phyloP scores from a whole-genome alignment of 2,797 vertebrate genomes.

The Falco biarmicus region DNA sequence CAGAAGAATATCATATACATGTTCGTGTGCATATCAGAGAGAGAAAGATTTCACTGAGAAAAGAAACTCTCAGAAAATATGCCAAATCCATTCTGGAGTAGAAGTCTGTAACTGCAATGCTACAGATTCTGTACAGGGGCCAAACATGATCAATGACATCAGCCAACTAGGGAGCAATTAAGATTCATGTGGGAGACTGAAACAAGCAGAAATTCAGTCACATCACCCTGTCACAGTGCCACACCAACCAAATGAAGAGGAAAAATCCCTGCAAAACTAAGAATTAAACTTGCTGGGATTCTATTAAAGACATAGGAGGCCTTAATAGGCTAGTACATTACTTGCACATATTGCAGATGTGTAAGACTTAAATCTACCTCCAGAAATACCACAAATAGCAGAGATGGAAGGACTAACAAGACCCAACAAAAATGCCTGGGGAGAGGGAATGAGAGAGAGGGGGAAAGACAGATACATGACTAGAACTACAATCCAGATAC shows the following conservation, averaged over 20 bases:
- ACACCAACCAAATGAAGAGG: background rate
- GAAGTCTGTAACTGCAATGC: background rate
- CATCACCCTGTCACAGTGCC: background rate
- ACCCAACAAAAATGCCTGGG: fast-evolving
- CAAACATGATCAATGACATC: background rate
- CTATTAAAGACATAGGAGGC: background rate
- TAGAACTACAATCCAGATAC: background rate
- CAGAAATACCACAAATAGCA: background rate
- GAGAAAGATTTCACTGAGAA: background rate
- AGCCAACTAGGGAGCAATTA: background rate
- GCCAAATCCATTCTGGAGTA: background rate
- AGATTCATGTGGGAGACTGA: background rate
- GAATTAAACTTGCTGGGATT: background rate
- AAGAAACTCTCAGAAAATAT: background rate
- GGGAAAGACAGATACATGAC: background rate
- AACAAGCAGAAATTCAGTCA: background rate
- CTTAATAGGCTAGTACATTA: background rate
- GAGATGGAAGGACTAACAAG: background rate
- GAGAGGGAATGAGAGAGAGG: background rate
- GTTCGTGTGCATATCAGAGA: fast-evolving
- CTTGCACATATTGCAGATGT: background rate
- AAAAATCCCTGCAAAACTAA: background rate
- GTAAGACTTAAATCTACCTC: background rate
- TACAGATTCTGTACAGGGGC: background rate
- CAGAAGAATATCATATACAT: background rate